A percentile compares a stretch with the other conserved stretches of the same genome.
Evolutionary conservation across 2,888 invertebrate genomes (phyloP).

Genomic region (Cantharis flavilabris): DNA sequence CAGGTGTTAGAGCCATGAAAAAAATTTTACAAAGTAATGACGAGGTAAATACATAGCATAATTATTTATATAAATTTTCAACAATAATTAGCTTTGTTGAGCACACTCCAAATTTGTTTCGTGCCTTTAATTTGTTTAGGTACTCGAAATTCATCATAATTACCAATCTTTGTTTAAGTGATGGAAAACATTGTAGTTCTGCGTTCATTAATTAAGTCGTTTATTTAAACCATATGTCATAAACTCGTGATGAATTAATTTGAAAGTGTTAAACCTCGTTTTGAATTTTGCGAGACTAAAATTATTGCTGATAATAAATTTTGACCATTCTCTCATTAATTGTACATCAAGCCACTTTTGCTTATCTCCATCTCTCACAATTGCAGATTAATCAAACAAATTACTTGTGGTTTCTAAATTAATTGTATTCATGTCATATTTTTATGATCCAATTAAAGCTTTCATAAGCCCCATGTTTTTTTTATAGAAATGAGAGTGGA

Average conservation of each 20-base stretch:
- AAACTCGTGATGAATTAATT: background rate
- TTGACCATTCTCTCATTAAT: background rate
- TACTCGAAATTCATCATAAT: background rate
- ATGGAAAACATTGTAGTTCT: background rate
- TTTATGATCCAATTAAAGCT: background rate
- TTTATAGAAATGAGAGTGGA: background rate
- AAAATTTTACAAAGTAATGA: slow-evolving; percentile 66
- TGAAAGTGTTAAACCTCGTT: background rate
- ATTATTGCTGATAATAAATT: background rate
- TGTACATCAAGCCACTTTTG: background rate
- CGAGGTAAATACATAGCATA: slow-evolving; percentile 57
- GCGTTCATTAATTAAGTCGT: background rate
- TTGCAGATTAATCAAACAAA: background rate
- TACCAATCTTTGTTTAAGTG: background rate
- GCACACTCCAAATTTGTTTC: background rate
- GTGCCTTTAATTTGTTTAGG: background rate
- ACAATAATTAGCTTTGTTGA: background rate
- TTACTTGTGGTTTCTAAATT: background rate
- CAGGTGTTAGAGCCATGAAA: slow-evolving; percentile 56
- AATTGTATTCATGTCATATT: background rate
- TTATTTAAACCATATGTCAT: background rate
- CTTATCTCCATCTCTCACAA: background rate
- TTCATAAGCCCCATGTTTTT: background rate
- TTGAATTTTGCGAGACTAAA: background rate
- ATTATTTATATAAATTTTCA: background rate